These are phyloP conservation scores for Cariama cristata DNA, from an alignment of 2,113 vertebrate species.

Conservation along the genomic window DNA sequence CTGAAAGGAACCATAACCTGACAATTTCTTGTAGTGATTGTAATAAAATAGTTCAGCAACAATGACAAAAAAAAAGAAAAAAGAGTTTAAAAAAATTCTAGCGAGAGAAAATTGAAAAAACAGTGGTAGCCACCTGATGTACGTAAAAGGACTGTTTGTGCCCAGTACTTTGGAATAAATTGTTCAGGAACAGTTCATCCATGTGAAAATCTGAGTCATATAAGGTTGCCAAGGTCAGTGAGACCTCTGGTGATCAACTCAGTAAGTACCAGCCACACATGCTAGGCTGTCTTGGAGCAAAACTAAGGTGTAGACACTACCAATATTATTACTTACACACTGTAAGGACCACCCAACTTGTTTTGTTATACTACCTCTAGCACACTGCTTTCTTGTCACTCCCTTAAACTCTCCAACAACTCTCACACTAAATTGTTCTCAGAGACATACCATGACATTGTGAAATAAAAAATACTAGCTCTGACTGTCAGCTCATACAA, in stretches of 20 bases:
- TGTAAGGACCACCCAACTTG: neutral
- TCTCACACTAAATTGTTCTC: neutral
- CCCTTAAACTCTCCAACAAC: neutral
- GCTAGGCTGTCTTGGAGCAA: neutral
- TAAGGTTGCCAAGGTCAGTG: constrained; percentile 62
- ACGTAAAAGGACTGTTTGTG: constrained; percentile 47
- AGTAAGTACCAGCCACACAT: constrained; percentile 1
- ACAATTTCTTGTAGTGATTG: neutral
- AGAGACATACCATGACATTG: neutral
- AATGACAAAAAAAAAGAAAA: neutral
- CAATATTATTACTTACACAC: constrained; percentile 7
- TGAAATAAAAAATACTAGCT: neutral
- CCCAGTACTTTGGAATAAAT: constrained; percentile 31
- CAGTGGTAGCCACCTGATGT: neutral
- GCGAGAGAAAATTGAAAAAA: neutral
- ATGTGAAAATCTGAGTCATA: constrained; percentile 30
- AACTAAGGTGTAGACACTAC: neutral
- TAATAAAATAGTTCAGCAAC: neutral
- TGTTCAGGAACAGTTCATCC: constrained; percentile 63
- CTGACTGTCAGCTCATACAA: neutral
- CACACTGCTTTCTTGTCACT: neutral
- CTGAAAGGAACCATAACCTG: neutral
- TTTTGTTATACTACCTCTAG: neutral
- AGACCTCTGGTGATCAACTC: constrained; percentile 65
- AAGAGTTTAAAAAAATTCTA: neutral